Percentiles rank a stretch among this genome's conserved stretches.
Evolutionary conservation across 2,113 vertebrate species (phyloP).

Genomic region (Plestiodon gilberti): DNA sequence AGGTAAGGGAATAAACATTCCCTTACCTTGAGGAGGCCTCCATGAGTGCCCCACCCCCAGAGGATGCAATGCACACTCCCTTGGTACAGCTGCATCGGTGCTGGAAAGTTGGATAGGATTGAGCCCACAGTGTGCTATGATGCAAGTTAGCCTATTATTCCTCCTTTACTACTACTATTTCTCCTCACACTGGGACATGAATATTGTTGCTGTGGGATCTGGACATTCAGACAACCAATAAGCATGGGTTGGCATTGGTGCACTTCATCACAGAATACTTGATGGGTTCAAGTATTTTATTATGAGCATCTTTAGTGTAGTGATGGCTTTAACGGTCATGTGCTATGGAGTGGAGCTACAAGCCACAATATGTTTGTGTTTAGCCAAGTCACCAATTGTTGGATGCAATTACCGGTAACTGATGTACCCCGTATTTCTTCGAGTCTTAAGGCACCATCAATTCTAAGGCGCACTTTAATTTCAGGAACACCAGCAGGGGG

Average conservation of each 20-base stretch:
- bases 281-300: background rate
- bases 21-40: too few relatives aligned
- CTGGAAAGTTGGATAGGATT: too few relatives aligned
- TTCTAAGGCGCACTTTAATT: too few relatives aligned
- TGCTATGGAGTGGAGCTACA: background rate
- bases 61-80: too few relatives aligned
- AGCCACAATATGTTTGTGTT: background rate
- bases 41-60: too few relatives aligned
- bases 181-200: background rate
- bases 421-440: too few relatives aligned
- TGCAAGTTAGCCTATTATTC: background rate
- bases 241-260: background rate
- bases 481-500: too few relatives aligned
- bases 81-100: too few relatives aligned
- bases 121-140: background rate
- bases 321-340: background rate
- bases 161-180: background rate
- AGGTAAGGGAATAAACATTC: too few relatives aligned
- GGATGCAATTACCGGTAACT: background rate
- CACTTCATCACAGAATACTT: background rate
- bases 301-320: background rate
- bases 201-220: background rate
- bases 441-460: too few relatives aligned
- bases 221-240: background rate
- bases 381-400: background rate